A percentile compares a stretch with the other conserved stretches of the same genome.
phyloP scores from a whole-genome alignment of 2,888 invertebrate genomes.

The Syrphus vitripennis region DNA sequence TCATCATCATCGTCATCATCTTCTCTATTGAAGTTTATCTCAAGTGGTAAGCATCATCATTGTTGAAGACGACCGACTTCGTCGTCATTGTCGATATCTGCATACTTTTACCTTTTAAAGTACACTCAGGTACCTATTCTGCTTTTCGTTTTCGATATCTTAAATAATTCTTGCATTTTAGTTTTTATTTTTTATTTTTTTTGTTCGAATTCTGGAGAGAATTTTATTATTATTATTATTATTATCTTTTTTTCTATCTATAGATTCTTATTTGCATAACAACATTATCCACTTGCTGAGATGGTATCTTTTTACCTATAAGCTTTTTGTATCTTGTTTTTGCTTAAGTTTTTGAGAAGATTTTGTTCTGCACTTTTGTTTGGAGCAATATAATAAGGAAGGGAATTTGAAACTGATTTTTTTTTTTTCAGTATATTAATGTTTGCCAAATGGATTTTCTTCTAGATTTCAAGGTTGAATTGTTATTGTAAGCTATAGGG shows the following conservation, averaged over 20 bases:
- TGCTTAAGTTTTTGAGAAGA: constrained; percentile 19
- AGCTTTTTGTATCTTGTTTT: constrained; percentile 5
- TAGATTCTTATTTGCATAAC: constrained; percentile 60
- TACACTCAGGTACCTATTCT: constrained; percentile 11
- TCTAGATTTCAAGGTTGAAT: not conserved
- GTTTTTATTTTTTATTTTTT: no score
- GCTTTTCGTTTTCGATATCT: constrained; percentile 13
- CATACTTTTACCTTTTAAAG: constrained; percentile 50
- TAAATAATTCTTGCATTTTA: constrained; percentile 8
- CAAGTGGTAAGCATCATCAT: constrained; percentile 44
- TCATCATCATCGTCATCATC: constrained; percentile 32
- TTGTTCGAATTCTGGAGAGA: not conserved
- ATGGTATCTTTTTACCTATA: not conserved
- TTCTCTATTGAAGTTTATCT: constrained; percentile 43
- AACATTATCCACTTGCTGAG: constrained; percentile 59
- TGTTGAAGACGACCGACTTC: not conserved
- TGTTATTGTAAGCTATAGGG: not conserved
- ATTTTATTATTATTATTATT: not conserved
- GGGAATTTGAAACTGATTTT: not conserved
- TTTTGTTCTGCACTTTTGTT: not conserved
- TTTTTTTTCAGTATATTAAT: not conserved
- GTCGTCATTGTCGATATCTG: constrained; percentile 40
- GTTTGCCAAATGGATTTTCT: not conserved
- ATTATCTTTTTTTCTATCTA: not conserved
- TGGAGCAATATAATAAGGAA: not conserved